A percentile compares a stretch with the other conserved stretches of the same genome.
phyloP scores from a whole-genome alignment of 2,888 invertebrate species.

The Ophion costatus region DNA sequence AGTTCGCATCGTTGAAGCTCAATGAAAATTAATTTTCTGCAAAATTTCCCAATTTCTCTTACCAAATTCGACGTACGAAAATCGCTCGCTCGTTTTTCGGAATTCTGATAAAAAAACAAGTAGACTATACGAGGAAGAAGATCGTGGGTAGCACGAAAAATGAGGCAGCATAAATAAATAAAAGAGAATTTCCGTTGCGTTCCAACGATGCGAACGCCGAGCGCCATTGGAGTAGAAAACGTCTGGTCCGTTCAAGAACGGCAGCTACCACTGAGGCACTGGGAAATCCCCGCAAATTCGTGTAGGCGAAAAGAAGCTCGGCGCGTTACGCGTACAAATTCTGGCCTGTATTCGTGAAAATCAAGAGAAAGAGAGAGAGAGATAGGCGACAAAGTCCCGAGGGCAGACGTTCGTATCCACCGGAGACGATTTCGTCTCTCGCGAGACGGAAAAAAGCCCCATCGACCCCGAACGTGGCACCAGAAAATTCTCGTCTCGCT shows the following conservation, averaged over 20 bases:
- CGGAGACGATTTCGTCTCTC: conserved; percentile 66
- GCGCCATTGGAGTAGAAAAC: not conserved
- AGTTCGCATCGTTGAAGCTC: no score
- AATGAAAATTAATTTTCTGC: no score
- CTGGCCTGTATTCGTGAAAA: conserved; percentile 55
- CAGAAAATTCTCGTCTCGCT: conserved; percentile 74
- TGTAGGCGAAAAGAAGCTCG: not conserved
- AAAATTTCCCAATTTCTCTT: not conserved
- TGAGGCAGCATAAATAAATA: not conserved
- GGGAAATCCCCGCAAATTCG: not conserved
- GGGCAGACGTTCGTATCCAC: conserved; percentile 25
- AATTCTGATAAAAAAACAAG: not conserved
- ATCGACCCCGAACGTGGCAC: conserved; percentile 62
- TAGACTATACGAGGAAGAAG: not conserved
- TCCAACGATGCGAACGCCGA: not conserved
- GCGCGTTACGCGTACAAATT: conserved; percentile 71
- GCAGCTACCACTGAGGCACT: not conserved
- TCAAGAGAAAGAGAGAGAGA: conserved; percentile 16
- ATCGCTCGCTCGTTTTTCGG: not conserved
- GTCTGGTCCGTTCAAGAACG: not conserved
- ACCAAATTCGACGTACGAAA: not conserved
- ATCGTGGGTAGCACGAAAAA: not conserved
- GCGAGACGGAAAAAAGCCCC: conserved; percentile 51
- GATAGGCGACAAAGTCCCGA: conserved; percentile 26
- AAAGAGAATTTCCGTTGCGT: not conserved